phyloP scores from a whole-genome alignment of 2,113 vertebrate species.

The Marmota monax region DNA sequence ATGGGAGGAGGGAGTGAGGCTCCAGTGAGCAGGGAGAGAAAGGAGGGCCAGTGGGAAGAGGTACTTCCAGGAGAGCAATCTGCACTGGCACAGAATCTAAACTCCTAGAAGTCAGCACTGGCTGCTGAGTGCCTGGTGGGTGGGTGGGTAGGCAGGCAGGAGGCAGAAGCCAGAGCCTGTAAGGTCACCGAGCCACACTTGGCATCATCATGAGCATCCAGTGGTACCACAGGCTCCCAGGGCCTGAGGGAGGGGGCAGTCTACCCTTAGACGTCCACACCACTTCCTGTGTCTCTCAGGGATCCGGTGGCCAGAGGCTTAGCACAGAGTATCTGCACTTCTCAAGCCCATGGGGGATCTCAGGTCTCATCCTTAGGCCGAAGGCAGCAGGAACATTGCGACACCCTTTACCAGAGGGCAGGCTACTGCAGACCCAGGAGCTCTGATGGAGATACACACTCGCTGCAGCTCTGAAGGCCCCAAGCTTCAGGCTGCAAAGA shows the following conservation, averaged over 20 bases:
- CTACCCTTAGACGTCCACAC: background rate
- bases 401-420: rapidly evolving
- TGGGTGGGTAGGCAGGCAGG: rapidly evolving
- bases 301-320: background rate
- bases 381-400: rapidly evolving
- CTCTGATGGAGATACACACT: rapidly evolving
- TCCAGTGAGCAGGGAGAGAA: rapidly evolving
- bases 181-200: background rate
- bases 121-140: rapidly evolving
- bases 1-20: background rate
- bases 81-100: rapidly evolving
- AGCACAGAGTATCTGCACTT: rapidly evolving
- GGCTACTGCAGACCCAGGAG: background rate
- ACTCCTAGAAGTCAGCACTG: background rate
- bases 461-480: background rate
- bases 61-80: rapidly evolving
- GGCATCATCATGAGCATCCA: rapidly evolving
- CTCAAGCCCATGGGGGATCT: background rate
- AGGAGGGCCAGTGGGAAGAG: background rate
- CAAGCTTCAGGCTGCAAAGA: rapidly evolving
- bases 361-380: rapidly evolving
- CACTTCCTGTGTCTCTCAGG: background rate
- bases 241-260: background rate
- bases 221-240: background rate
- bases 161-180: too few relatives aligned